Percentiles rank a stretch among this genome's conserved stretches.
Evolutionary conservation across 2,797 vertebrate species (phyloP).

Genomic region (Mus caroli): DNA sequence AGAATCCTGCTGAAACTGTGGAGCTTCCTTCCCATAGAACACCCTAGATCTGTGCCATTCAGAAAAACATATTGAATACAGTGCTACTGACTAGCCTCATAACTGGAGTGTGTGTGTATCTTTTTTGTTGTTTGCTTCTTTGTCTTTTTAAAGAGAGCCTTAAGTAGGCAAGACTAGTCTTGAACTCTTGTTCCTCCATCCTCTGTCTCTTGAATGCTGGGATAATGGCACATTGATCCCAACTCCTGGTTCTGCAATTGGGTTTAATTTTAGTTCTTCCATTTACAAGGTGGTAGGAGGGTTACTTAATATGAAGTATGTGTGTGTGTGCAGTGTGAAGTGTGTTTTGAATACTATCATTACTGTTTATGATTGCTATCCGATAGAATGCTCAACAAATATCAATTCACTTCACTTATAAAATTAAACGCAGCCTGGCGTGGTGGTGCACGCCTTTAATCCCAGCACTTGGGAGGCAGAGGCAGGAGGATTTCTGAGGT

Average conservation of each 20-base stretch:
- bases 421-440: not conserved
- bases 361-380: slow-evolving; percentile 17
- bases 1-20: slow-evolving; percentile 31
- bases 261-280: slow-evolving; percentile 41
- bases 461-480: too few species aligned
- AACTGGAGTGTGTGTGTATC: not conserved
- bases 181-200: not conserved
- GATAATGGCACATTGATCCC: not conserved
- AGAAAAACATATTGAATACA: slow-evolving; percentile 30
- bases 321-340: not conserved
- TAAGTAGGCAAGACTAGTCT: not conserved
- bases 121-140: not conserved
- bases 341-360: not conserved
- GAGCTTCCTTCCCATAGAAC: slow-evolving; percentile 31
- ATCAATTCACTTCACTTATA: not conserved
- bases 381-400: slow-evolving; percentile 24
- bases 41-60: not conserved
- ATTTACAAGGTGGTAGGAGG: slow-evolving; percentile 11
- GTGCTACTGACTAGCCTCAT: slow-evolving; percentile 1
- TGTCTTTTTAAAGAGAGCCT: not conserved
- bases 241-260: not conserved
- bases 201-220: not conserved
- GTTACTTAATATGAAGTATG: slow-evolving; percentile 49
- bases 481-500: too few species aligned
- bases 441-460: too few species aligned